Evolutionary conservation across 1,140 invertebrate genomes (phyloP).

Genomic region (Papilio machaon): DNA sequence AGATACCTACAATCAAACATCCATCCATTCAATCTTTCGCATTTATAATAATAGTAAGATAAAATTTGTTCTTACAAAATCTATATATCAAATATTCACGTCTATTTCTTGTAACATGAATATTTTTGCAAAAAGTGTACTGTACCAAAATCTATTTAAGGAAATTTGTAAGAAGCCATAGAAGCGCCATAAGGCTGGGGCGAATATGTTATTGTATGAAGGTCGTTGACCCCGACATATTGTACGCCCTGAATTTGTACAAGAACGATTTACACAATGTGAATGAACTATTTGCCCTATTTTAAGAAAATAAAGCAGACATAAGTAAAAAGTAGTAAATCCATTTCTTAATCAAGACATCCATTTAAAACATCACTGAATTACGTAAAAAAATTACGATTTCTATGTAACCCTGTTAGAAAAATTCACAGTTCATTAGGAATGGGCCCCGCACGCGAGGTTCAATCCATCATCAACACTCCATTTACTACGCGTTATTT

Average conservation of each 20-base stretch:
- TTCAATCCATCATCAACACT: neutral
- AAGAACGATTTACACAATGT: neutral
- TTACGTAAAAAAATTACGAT: neutral
- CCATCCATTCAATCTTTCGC: no score
- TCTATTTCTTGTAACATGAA: neutral
- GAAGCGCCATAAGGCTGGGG: neutral
- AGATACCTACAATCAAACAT: no score
- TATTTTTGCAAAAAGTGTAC: neutral
- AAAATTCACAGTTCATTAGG: neutral
- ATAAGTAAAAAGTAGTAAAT: no score
- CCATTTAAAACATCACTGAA: no score
- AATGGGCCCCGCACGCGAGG: neutral
- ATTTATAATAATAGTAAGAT: no score
- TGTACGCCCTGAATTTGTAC: neutral
- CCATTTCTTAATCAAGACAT: no score
- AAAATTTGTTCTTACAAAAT: no score
- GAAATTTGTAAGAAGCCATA: slow-evolving; percentile 6
- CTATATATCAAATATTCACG: neutral
- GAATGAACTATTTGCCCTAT: neutral
- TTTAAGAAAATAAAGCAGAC: neutral
- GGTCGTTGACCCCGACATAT: neutral
- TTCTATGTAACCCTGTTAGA: neutral
- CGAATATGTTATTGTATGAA: neutral
- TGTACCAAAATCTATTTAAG: neutral
- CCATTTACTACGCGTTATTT: slow-evolving; percentile 23